Base-by-base conservation (phyloP, 92 coral and sea anemone genomes). In the Isaurus tuberculatus region DNA sequence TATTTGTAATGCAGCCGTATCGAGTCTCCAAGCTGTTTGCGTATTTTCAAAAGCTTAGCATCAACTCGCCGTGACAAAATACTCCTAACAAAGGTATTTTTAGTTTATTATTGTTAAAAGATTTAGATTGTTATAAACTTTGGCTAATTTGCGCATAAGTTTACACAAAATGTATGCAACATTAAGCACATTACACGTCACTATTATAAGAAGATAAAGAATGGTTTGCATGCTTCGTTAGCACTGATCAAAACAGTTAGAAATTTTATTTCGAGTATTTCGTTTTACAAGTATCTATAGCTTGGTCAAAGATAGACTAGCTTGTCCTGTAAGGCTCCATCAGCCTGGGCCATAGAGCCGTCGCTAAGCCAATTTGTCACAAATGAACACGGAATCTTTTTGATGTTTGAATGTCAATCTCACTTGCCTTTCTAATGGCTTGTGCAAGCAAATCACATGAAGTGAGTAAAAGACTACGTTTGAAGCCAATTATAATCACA, bases 381-480 rank as follows among this genome's bases (percentile, higher is more conserved):
- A 9, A 16, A 4, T 68, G 49, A 36, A n/a, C 36, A 37, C 36
- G n/a, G 78, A 10, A n/a, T 25, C 43, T 16, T 42, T 3, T 27
- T 10, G 55, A 3, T 46, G 60, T 43, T 44, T 72, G 57, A 20
- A 42, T 72, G 78, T 72, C 78, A 42, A 53, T 43, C 60, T 72
- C n/a, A 20, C n/a, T 72, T 22, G 14, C 29, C 44, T 16, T 7
- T 43, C 36, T 72, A 72, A 72, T 72, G 78, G 34, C 16, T 72
- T 72, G 60, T 23, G 78, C 44, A 72, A 72, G 57, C 78, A 71
- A 71, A 20, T 15, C 28, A 19, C 55, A 71, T 25, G 13, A 26
- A 30, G 31, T 40, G 75, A 71, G 42, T 27, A 42, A 43, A 26
- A 71, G 31, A 51, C 19, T 40, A 8, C 5, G 33, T 1, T 63